Base-by-base conservation (phyloP, 2,888 invertebrate genomes). In the Galerucella nymphaeae region DNA sequence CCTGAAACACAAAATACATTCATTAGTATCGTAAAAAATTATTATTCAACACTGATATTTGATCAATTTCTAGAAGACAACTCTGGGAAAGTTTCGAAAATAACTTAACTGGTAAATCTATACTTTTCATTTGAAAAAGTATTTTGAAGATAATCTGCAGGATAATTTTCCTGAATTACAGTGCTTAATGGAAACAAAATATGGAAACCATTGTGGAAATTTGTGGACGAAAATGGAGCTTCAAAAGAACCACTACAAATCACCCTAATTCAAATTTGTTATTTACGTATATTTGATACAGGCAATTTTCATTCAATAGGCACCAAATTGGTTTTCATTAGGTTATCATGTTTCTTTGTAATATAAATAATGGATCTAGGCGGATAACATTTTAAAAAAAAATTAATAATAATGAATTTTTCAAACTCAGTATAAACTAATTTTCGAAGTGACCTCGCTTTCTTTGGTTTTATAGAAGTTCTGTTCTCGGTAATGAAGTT, bases 1-100 rank as follows among this genome's bases (percentile, higher is more conserved):
- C 90, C 93, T 93, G 86, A 10, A 75, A 74, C 18, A 18, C 11
- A 50, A 50, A 50, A 53, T 53, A 53, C 3, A 53, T 53, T n/a
- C 18, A 53, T 53, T 18, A 53, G 18, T 53, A 53, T 53, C 8
- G 10, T 9, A 53, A 18, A 6, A 16, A 16, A 53, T 45, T 45
- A 48, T n/a, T 6, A 48, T n/a, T 8, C 8, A 48, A 48, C n/a
- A 48, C 30, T 38, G 9, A 38, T 30, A 30, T 30, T 30, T 30
- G 5, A 30, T 30, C 23, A 30, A 42, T 11, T 42, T 11, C 42
- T 42, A 42, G 11, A 42, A 30, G 23, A 30, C 5, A 4, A 30
- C 23, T 23, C 23, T 23, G 23, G 23, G 23, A 23, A 23, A 23
- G 23, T 30, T 30, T 5, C 23, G 5, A 4, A 30, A 30, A 30